Evolutionary conservation across 2,113 vertebrate genomes (phyloP), one percentile per base, ranked within the genome.

Genomic region (Phalacrocorax pelagicus): DNA sequence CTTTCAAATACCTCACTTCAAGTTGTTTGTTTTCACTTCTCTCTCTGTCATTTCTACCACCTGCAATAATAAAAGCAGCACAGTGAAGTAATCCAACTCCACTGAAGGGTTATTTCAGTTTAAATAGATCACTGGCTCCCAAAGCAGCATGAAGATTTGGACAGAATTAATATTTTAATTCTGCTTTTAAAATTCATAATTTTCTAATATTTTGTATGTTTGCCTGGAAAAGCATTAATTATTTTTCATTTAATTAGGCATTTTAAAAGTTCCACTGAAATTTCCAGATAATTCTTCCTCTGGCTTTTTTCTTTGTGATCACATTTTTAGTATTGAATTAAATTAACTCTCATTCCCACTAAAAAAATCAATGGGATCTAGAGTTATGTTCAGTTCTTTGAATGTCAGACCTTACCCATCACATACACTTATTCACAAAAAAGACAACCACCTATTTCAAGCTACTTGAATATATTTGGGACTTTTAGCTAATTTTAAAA

Each of bases 1-100:
- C 97, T 77, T 97, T 95, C 86, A 97, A 91, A 51, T 96, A 78
- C 65, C 94, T 97, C 62, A 94, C 95, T 96, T 98, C 96, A 62
- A 97, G 97, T 5, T 98, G 94, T 8, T 74, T 74, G 19, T 55
- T 95, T 81, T 97, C 97, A 1, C 97, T 98, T 24, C 72, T 93
- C 74, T 97, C 92, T 84, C 96, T 95, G 59, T 95, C 92, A n/a
- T 98, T 98, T 97, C 97, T 98, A 61, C 97, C 93, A 92, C 98
- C 99, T 99, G 34, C 29, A 95, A 92, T 32, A 89, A 74, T 91
- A 96, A 79, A 61, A 93, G 51, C 46, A 73, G 77, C 34, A 22
- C 1, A 58, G 92, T 70, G 79, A 72, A 77, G 18, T 44, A 65
- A 92, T 23, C 61, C 57, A 57, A 6, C 38, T 59, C 46, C 36